phyloP scores from a whole-genome alignment of 2,113 vertebrate species.

The Felis catus region F.catus_Fca126_mat1.0 CM031427.1:23804501-23805000 shows the following conservation, averaged over 20 bases:
- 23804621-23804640: not conserved
- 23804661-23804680: fast-evolving
- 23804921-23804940: slow-evolving; percentile 97
- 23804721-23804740: not conserved
- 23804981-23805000: slow-evolving; percentile 98
- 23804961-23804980: slow-evolving; percentile 97
- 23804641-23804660: not conserved
- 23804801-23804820: not conserved
- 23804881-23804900: slow-evolving; percentile 96
- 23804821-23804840: not conserved
- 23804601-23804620: slow-evolving; percentile 98
- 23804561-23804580: slow-evolving; percentile 97
- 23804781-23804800: not conserved
- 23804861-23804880: slow-evolving; percentile 93
- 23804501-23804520: slow-evolving; percentile 88
- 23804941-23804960: slow-evolving; percentile 99
- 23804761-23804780: fast-evolving
- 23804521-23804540: slow-evolving; percentile 91
- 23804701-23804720: not conserved
- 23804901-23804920: slow-evolving; percentile 98
- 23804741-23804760: too few relatives aligned
- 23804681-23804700: not conserved
- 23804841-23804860: not conserved
- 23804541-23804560: slow-evolving; percentile 95
- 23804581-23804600: slow-evolving; percentile 96